Conservation (phyloP, 2,113 vertebrate genomes). For the Festucalex cinctus region DNA sequence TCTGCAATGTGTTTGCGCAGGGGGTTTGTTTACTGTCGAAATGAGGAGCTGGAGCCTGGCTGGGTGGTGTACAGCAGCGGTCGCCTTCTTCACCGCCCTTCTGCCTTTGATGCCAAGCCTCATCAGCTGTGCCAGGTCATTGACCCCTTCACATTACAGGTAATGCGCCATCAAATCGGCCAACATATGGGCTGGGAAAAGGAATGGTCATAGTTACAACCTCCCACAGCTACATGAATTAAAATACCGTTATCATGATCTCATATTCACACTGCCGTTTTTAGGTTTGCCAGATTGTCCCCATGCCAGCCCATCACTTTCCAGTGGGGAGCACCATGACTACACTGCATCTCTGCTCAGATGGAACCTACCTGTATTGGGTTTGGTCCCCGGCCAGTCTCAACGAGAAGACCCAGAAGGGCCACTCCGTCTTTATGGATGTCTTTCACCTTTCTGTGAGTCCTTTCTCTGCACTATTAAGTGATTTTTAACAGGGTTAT, state of each 20-base stretch:
- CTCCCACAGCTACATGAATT: neutral
- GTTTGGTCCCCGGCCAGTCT: slow-evolving; percentile 96
- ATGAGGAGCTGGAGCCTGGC: slow-evolving; percentile 91
- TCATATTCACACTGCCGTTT: slow-evolving; percentile 10
- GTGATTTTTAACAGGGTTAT: neutral
- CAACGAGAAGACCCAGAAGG: slow-evolving; percentile 97
- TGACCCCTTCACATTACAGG: slow-evolving; percentile 95
- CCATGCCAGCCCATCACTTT: slow-evolving; percentile 92
- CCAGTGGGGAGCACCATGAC: slow-evolving; percentile 93
- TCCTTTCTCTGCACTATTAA: neutral
- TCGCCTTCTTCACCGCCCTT: slow-evolving; percentile 87
- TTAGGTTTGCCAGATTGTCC: slow-evolving; percentile 88
- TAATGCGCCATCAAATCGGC: slow-evolving; percentile 47
- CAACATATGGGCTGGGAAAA: neutral
- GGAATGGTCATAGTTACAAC: neutral
- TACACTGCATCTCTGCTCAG: slow-evolving; percentile 94
- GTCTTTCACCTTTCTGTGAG: slow-evolving; percentile 90
- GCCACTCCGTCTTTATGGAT: slow-evolving; percentile 98
- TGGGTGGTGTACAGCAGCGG: slow-evolving; percentile 88
- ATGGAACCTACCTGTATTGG: slow-evolving; percentile 96
- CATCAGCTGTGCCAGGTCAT: slow-evolving; percentile 95
- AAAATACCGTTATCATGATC: neutral
- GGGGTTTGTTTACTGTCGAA: slow-evolving; percentile 95
- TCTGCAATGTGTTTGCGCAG: slow-evolving; percentile 62
- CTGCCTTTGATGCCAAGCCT: slow-evolving; percentile 94